These are phyloP conservation scores for Callithrix jacchus DNA, from an alignment of 2,113 vertebrate species.

Conservation along the genomic window DNA sequence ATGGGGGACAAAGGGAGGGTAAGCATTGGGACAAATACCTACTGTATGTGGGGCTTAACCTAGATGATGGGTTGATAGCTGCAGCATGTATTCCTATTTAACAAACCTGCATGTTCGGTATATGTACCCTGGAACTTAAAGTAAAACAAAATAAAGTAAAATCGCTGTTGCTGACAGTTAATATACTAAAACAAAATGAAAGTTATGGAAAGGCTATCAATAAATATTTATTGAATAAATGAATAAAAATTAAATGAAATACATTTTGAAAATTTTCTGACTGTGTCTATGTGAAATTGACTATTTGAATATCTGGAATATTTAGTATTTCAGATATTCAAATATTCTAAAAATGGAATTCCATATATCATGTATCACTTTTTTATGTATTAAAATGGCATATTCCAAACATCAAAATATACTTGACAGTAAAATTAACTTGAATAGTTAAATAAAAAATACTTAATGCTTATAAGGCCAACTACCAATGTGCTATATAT, in stretches of 20 bases:
- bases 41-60: too few relatives aligned
- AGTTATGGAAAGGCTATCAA: not conserved
- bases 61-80: too few relatives aligned
- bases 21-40: too few relatives aligned
- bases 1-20: too few relatives aligned
- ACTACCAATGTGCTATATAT: not conserved
- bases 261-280: not conserved
- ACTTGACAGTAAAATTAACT: not conserved
- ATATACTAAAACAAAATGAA: not conserved
- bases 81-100: too few relatives aligned
- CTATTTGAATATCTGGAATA: conserved; percentile 27
- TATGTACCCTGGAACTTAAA: too few relatives aligned
- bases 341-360: conserved; percentile 2
- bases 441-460: not conserved
- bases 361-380: not conserved
- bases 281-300: not conserved
- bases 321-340: not conserved
- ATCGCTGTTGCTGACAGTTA: not conserved
- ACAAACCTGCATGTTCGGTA: too few relatives aligned
- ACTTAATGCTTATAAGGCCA: not conserved
- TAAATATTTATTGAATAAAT: conserved; percentile 6
- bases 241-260: not conserved
- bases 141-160: not conserved
- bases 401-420: not conserved
- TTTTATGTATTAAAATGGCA: not conserved